Base-by-base conservation (phyloP, 92 coral and sea anemone species). In the Phymanthus crucifer region DNA sequence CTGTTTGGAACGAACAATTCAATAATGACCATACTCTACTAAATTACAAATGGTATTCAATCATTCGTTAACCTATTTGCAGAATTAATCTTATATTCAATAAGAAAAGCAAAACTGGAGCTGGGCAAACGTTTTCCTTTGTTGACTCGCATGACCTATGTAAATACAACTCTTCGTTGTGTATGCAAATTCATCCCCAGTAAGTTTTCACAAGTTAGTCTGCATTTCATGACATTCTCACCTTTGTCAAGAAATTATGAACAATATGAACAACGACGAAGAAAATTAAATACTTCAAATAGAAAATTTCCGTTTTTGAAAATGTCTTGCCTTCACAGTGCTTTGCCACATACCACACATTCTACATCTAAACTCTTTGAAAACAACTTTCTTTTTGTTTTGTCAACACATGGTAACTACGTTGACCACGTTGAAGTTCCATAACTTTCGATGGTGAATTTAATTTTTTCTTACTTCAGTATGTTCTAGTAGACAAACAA, bases 31-130 rank as follows among this genome's bases (percentile, higher is more conserved):
- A 17, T 61, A 29, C 33, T 61, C 68, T 46, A 36, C 78, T 46
- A 74, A 47, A 33, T 79, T 67, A 67, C 83, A 32, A 21, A 14
- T 14, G 40, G 67, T 24, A 78, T 37, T 64, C 75, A 69, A 14
- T 66, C 26, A 79, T 69, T 43, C 36, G 35, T 46, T 79, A 69
- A 79, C 32, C 61, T 29, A 70, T 79, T 79, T 70, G 54, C 73
- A 67, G 75, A 35, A 61, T 69, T 79, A 66, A 79, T 79, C 73
- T 79, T 79, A 79, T 48, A 68, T 72, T 54, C 75, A 79, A 79
- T 79, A 67, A 72, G 33, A 11, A 21, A 35, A 32, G 54, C 12
- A 40, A 56, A 77, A 58, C 52, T 47, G 73, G 34, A 64, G 2
- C 72, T 77, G 38, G 72, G 38, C 46, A 64, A 77, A 37, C 38